A percentile compares a stretch with the other conserved stretches of the same genome.
Evolutionary conservation across 2,888 invertebrate genomes (phyloP).

Genomic region (Drosophila paranaensis): DNA sequence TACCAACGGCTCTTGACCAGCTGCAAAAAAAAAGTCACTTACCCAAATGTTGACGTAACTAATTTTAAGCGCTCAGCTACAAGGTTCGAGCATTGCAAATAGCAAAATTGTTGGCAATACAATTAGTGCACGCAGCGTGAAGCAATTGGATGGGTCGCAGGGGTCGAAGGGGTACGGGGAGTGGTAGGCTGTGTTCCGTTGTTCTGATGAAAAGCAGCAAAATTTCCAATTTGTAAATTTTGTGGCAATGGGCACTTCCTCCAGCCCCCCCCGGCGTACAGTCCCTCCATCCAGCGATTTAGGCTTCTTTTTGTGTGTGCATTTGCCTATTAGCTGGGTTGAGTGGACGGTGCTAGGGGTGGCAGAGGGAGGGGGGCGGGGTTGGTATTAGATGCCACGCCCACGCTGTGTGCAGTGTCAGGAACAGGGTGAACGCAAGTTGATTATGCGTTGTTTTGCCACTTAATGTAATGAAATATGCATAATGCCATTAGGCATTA

Average conservation of each 20-base stretch:
- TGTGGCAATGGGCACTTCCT: conserved; percentile 17
- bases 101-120: conserved; percentile 61
- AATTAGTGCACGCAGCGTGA: conserved; percentile 67
- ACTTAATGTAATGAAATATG: conserved; percentile 80
- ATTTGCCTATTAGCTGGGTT: conserved; percentile 16
- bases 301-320: conserved; percentile 6
- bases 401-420: conserved; percentile 43
- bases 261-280: neutral
- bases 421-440: conserved; percentile 51
- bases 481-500: conserved; percentile 69
- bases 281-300: neutral
- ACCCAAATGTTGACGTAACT: conserved; percentile 52
- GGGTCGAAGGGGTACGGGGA: neutral
- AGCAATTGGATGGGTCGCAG: conserved; percentile 3
- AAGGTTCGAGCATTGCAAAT: conserved; percentile 50
- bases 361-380: neutral
- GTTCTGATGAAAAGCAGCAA: conserved; percentile 51
- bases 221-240: conserved; percentile 60
- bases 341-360: neutral
- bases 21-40: conserved; percentile 20
- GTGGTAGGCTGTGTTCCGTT: neutral
- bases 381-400: conserved; percentile 27
- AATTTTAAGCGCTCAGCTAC: conserved; percentile 51
- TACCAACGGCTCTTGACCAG: neutral
- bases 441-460: conserved; percentile 79